These are phyloP conservation scores for Muscicapa striata DNA, from an alignment of 2,797 vertebrate species.

Conservation along the genomic window DNA sequence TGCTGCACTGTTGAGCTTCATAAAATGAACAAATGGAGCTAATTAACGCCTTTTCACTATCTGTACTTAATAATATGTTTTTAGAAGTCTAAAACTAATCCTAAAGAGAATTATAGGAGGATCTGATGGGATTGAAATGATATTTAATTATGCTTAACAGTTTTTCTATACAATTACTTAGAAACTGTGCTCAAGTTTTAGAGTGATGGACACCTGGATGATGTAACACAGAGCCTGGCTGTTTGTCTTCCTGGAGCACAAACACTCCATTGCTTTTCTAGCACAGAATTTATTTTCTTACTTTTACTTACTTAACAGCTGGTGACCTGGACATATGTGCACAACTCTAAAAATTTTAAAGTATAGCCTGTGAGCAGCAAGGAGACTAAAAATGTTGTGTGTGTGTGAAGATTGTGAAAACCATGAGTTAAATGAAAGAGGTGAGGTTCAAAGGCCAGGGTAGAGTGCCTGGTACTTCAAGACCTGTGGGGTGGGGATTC, in stretches of 20 bases:
- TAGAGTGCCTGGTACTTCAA: not conserved
- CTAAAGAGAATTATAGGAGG: not conserved
- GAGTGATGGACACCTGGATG: not conserved
- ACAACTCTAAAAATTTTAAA: not conserved
- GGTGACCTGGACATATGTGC: not conserved
- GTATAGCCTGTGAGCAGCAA: not conserved
- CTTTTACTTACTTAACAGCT: not conserved
- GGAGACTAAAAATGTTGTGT: not conserved
- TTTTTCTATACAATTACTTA: not conserved
- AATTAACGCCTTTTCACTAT: conserved; percentile 6
- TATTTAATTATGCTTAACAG: not conserved
- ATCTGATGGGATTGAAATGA: not conserved
- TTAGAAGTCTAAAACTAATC: not conserved
- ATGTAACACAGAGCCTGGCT: not conserved
- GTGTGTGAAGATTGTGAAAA: not conserved
- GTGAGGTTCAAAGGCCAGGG: rapidly evolving
- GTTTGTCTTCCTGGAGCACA: not conserved
- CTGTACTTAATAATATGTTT: not conserved
- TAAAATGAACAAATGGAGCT: not conserved
- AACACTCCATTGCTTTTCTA: not conserved
- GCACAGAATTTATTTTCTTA: not conserved
- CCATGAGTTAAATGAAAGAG: not conserved
- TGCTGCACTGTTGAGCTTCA: not conserved
- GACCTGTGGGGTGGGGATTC: not conserved
- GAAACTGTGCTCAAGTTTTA: not conserved